phyloP scores from a whole-genome alignment of 2,888 invertebrate genomes.

The Drosophila kuntzei region DNA sequence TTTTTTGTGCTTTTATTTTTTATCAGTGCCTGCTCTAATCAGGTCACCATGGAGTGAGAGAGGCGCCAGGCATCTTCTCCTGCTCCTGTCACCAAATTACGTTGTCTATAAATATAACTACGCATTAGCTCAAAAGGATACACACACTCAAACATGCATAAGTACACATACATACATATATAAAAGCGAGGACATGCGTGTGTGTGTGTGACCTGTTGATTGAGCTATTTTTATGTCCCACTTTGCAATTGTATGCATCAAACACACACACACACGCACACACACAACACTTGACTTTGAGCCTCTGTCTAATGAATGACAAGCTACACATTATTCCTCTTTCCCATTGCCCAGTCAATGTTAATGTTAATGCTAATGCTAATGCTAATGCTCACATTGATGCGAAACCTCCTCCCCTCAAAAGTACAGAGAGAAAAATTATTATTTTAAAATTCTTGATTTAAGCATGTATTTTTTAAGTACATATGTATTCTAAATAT shows the following conservation, averaged over 20 bases:
- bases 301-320: conserved; percentile 29
- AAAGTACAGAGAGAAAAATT: too few species aligned
- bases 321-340: conserved; percentile 8
- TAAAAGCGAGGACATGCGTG: not conserved
- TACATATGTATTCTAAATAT: too few species aligned
- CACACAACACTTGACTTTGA: conserved; percentile 22
- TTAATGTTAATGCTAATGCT: conserved; percentile 19
- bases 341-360: conserved; percentile 7
- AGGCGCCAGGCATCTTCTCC: conserved; percentile 8
- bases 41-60: conserved; percentile 16
- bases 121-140: conserved; percentile 53
- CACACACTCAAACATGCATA: conserved; percentile 11
- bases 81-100: not conserved
- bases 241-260: conserved; percentile 6
- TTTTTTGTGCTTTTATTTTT: conserved; percentile 10
- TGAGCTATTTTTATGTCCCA: conserved; percentile 26
- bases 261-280: conserved; percentile 3
- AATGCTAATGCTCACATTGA: conserved; percentile 18
- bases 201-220: conserved; percentile 64
- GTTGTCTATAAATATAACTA: conserved; percentile 65
- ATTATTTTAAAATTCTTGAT: too few species aligned
- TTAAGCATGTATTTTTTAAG: too few species aligned
- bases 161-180: conserved; percentile 10
- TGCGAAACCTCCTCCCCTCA: conserved; percentile 14
- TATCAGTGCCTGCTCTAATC: conserved; percentile 28